Evolutionary conservation across 2,113 vertebrate genomes (phyloP).

Genomic region (Hippocampus barbouri): DNA sequence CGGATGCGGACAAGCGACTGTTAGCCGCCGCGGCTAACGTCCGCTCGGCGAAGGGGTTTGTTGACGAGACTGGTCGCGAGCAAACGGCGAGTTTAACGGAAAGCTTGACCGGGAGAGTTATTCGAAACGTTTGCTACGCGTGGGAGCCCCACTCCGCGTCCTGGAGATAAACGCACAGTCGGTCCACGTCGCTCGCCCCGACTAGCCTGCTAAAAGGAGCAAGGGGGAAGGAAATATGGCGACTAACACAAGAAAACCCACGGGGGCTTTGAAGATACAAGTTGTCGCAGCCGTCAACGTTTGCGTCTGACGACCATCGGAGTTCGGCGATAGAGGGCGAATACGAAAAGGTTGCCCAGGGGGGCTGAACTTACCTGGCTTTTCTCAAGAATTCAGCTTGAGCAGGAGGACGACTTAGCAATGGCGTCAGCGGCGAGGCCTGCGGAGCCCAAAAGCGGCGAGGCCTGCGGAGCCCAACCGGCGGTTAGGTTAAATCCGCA

Average conservation of each 20-base stretch:
- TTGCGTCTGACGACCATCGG: not conserved
- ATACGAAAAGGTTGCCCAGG: not conserved
- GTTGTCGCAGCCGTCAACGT: not conserved
- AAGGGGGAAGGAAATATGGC: slow-evolving; percentile 71
- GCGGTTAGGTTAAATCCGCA: slow-evolving; percentile 68
- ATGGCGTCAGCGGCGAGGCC: slow-evolving; percentile 72
- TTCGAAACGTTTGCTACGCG: not conserved
- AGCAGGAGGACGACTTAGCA: slow-evolving; percentile 48
- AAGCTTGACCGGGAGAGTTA: not conserved
- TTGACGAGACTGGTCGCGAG: not conserved
- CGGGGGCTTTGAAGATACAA: slow-evolving; percentile 13
- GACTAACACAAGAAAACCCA: slow-evolving; percentile 66
- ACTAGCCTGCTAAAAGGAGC: slow-evolving; percentile 31
- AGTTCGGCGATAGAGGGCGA: fast-evolving
- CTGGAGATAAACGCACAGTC: slow-evolving; percentile 29
- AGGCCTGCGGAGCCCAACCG: slow-evolving; percentile 64
- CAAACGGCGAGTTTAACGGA: not conserved
- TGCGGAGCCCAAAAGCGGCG: slow-evolving; percentile 59
- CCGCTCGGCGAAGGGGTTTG: not conserved
- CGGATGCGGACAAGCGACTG: not conserved
- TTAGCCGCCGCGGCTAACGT: slow-evolving; percentile 9
- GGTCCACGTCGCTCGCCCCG: slow-evolving; percentile 48
- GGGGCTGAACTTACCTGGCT: slow-evolving; percentile 46
- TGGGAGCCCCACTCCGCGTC: no score
- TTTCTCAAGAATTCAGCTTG: slow-evolving; percentile 41